Evolutionary conservation across 2,888 invertebrate species (phyloP).

Genomic region (Troides oblongomaculatus): DNA sequence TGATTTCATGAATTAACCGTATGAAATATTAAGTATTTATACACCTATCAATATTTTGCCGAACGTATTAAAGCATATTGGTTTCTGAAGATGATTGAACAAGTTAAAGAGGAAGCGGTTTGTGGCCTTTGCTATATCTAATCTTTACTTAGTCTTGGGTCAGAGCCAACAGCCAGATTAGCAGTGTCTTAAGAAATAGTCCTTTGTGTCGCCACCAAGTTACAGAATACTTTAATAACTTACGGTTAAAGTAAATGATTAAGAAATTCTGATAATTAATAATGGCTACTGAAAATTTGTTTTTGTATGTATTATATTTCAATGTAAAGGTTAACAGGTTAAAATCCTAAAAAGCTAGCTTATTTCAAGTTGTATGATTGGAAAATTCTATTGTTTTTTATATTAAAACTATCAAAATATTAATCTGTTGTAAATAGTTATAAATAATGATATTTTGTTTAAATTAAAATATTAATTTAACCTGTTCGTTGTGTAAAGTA

Average conservation of each 20-base stretch:
- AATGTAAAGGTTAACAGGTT: neutral
- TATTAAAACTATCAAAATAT: no score
- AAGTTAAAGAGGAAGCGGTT: constrained; percentile 31
- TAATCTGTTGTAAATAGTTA: neutral
- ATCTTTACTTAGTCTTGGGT: constrained; percentile 57
- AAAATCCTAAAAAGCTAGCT: no score
- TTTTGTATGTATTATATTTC: neutral
- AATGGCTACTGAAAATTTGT: constrained; percentile 29
- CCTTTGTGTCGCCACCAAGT: constrained; percentile 32
- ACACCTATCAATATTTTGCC: neutral
- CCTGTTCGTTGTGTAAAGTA: neutral
- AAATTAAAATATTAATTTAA: neutral
- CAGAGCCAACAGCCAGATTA: constrained; percentile 63
- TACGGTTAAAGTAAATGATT: constrained; percentile 16
- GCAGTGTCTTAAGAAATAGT: constrained; percentile 35
- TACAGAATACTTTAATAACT: constrained; percentile 26
- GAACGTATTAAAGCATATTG: neutral
- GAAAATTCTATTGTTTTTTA: no score
- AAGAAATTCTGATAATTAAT: constrained; percentile 36
- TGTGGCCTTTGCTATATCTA: constrained; percentile 47
- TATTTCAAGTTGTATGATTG: no score
- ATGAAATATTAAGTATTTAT: constrained; percentile 4
- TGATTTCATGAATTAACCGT: constrained; percentile 5
- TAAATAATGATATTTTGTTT: neutral
- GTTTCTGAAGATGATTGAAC: constrained; percentile 1